Base-by-base conservation (phyloP, 2,888 invertebrate species). In the Camptogramma bilineatum region DNA sequence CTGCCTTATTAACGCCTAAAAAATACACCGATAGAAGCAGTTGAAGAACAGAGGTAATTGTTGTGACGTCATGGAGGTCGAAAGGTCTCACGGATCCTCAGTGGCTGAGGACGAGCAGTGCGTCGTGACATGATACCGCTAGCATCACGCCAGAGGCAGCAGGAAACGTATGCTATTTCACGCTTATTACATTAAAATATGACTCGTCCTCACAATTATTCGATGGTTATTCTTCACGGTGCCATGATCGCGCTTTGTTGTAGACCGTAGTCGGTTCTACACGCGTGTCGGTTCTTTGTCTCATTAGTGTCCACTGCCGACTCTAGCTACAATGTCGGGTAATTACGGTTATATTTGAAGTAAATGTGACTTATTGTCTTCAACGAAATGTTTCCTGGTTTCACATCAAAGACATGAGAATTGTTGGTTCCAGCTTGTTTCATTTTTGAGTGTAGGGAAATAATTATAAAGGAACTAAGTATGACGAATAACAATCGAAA, bases 41-140 rank as follows among this genome's bases (percentile, higher is more conserved):
- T 47, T n/a, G n/a, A 39, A 60, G 60, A 70, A 61, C 59, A 67
- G 55, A 62, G 57, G 71, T 81, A 80, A 84, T 84, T 78, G 81
- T 62, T 66, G 65, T 88, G 88, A 84, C 88, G 88, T 86, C 86
- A 89, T 61, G 80, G 82, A 88, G 88, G 88, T 77, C 77, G 69
- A 72, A 70, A 72, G 72, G 71, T 75, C 75, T 81, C 79, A 77
- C 80, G 82, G 81, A 82, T 75, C 78, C 77, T 71, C 62, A 68
- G 62, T 64, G 68, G 68, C 64, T 74, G 83, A 87, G 86, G 88
- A 84, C 84, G 85, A 71, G 79, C 74, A 73, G 77, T 78, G 68
- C 55, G 68, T 81, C 87, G 84, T 87, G 88, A 86, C 86, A 80
- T 75, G 87, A 81, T 66, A 78, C 75, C 78, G 71, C 74, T 80